Evolutionary conservation across 2,113 vertebrate species (phyloP).

Genomic region (Seriola dumerili): DNA sequence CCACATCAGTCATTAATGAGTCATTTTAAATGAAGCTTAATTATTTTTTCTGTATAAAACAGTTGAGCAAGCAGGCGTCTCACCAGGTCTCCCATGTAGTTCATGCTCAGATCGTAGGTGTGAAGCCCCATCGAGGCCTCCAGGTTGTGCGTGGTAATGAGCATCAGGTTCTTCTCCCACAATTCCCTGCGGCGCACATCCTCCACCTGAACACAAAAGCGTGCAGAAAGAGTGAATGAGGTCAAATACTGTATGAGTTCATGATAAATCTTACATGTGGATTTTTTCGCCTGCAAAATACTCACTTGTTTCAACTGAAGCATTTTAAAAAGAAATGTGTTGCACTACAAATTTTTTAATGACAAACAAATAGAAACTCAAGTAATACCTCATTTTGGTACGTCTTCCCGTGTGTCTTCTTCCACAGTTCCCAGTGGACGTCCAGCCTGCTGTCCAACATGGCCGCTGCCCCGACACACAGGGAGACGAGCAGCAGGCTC

Average conservation of each 20-base stretch:
- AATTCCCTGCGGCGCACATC: conserved; percentile 80
- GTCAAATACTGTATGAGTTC: accelerated
- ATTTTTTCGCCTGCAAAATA: not conserved
- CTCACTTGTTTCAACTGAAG: too few relatives aligned
- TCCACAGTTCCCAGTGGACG: conserved; percentile 88
- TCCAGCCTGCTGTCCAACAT: conserved; percentile 76
- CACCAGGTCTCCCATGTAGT: conserved; percentile 91
- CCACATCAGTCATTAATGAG: too few relatives aligned
- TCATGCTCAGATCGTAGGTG: conserved; percentile 90
- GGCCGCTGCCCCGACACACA: conserved; percentile 41
- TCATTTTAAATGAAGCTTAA: too few relatives aligned
- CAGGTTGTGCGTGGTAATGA: conserved; percentile 90
- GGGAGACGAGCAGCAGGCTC: conserved; percentile 59
- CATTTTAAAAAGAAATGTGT: too few relatives aligned
- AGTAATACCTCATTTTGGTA: conserved; percentile 73
- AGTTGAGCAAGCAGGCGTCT: conserved; percentile 10
- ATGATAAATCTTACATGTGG: too few relatives aligned
- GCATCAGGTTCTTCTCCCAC: conserved; percentile 90
- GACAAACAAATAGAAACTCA: not conserved
- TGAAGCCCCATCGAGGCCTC: conserved; percentile 91
- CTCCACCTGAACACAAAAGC: conserved; percentile 80
- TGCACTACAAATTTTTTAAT: not conserved
- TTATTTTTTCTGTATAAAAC: not conserved
- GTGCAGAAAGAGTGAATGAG: not conserved
- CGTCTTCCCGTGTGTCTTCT: conserved; percentile 78